A percentile compares a stretch with the other conserved stretches of the same genome.
Evolutionary conservation across 1,140 invertebrate species (phyloP).

Genomic region (Drosophila melanogaster): DNA sequence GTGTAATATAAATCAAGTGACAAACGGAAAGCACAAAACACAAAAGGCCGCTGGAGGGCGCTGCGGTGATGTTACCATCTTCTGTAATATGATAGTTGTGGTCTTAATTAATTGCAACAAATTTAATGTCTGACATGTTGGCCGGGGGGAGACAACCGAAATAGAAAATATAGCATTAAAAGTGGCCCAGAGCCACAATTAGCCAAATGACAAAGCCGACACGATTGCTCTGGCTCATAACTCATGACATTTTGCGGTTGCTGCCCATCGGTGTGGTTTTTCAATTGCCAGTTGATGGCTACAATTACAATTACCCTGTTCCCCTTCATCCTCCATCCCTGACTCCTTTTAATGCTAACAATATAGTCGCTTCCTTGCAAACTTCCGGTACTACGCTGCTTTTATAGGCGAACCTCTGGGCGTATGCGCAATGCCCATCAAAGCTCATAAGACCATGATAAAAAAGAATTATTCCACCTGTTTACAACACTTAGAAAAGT

Average conservation of each 20-base stretch:
- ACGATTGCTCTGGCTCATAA: constrained; percentile 62
- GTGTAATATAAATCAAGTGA: constrained; percentile 71
- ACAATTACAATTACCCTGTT: constrained; percentile 4
- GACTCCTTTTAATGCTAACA: constrained; percentile 8
- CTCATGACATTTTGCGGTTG: constrained; percentile 58
- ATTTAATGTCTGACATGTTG: constrained; percentile 60
- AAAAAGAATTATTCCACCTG: not conserved
- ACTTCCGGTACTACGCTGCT: constrained; percentile 32
- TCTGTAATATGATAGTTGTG: constrained; percentile 50
- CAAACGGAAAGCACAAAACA: constrained; percentile 27
- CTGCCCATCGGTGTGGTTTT: constrained; percentile 22
- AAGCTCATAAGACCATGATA: constrained; percentile 35
- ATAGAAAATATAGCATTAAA: constrained; percentile 62
- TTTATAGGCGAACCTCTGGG: constrained; percentile 30
- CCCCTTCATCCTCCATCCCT: not conserved
- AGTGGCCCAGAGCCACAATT: constrained; percentile 74
- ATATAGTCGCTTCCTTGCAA: constrained; percentile 39
- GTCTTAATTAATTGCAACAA: constrained; percentile 81
- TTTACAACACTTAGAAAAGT: constrained; percentile 8
- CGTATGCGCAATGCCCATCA: constrained; percentile 45
- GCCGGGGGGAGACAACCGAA: constrained; percentile 5
- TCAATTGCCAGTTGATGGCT: constrained; percentile 42
- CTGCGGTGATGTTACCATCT: constrained; percentile 67
- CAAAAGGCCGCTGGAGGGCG: constrained; percentile 40
- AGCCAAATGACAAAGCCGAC: constrained; percentile 76